phyloP scores from a whole-genome alignment of 2,888 invertebrate genomes.

The Callinectes sapidus region DNA sequence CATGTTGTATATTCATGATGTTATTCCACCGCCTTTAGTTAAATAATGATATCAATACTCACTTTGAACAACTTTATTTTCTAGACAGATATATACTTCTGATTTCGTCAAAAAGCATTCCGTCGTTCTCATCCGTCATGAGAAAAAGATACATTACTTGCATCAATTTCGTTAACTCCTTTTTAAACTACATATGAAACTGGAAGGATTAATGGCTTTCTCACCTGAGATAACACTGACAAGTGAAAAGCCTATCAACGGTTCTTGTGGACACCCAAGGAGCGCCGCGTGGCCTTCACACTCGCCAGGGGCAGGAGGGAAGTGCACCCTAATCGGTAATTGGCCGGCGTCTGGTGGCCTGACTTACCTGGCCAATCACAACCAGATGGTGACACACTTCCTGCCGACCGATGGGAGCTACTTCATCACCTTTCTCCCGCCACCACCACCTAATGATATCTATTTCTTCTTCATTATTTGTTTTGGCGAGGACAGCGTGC shows the following conservation, averaged over 20 bases:
- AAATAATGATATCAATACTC: background rate
- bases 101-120: background rate
- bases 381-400: background rate
- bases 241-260: background rate
- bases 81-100: background rate
- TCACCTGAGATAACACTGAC: background rate
- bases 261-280: background rate
- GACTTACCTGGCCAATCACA: slow-evolving; percentile 13
- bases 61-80: background rate
- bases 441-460: background rate
- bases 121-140: background rate
- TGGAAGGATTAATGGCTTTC: background rate
- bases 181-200: background rate
- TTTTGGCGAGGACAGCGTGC: background rate
- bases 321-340: slow-evolving; percentile 31
- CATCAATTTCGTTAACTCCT: background rate
- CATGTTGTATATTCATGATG: background rate
- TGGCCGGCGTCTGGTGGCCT: slow-evolving; percentile 1
- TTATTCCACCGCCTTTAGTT: background rate
- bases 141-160: background rate
- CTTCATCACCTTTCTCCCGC: background rate
- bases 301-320: background rate
- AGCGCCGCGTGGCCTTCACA: background rate
- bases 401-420: background rate
- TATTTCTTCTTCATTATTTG: background rate